Evolutionary conservation across 2,888 invertebrate species (phyloP).

Genomic region (Zygogramma bicolorata): DNA sequence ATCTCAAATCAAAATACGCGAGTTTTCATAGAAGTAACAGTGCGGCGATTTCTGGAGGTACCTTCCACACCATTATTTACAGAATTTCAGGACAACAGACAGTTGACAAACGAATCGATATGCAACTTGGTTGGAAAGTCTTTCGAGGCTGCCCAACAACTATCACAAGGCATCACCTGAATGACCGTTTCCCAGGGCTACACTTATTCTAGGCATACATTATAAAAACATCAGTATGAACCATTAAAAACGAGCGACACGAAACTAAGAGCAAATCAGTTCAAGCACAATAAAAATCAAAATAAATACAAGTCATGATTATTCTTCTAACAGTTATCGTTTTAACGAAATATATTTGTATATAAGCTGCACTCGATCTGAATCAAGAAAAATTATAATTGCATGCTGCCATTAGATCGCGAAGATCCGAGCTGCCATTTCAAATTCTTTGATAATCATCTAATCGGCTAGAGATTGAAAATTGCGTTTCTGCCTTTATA

Average conservation of each 20-base stretch:
- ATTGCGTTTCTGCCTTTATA: background rate
- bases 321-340: background rate
- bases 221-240: slow-evolving; percentile 62
- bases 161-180: slow-evolving; percentile 62
- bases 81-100: background rate
- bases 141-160: slow-evolving; percentile 58
- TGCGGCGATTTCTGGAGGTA: too few species aligned
- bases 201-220: slow-evolving; percentile 57
- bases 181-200: slow-evolving; percentile 52
- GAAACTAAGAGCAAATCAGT: slow-evolving; percentile 61
- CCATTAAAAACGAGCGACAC: slow-evolving; percentile 59
- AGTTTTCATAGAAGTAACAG: too few species aligned
- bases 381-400: background rate
- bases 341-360: background rate
- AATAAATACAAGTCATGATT: slow-evolving; percentile 18
- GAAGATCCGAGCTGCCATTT: background rate
- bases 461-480: background rate
- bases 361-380: background rate
- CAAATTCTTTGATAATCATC: background rate
- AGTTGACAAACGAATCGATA: slow-evolving; percentile 19
- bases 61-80: too few species aligned
- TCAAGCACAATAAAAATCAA: slow-evolving; percentile 38
- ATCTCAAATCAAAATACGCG: too few species aligned
- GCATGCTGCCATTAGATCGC: background rate
- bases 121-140: slow-evolving; percentile 48